Conservation (phyloP, 1,140 invertebrate genomes). For the Drosophila triauraria region DNA sequence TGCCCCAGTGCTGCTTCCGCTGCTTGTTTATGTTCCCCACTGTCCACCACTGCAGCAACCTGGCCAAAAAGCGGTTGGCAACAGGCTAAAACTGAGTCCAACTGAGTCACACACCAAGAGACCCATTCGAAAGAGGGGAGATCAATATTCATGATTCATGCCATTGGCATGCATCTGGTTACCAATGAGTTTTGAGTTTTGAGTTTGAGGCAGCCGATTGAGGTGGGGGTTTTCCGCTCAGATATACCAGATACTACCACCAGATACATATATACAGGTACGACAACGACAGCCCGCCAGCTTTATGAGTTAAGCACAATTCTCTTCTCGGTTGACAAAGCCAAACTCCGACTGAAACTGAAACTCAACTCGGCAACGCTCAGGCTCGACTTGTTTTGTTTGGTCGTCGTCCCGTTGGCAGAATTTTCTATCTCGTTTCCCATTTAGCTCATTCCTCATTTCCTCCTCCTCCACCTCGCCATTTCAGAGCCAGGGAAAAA, state of each 20-base stretch:
- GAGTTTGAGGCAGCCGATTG: not conserved
- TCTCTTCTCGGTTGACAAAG: slow-evolving; percentile 25
- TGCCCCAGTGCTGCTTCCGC: slow-evolving; percentile 22
- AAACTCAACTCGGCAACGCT: slow-evolving; percentile 1
- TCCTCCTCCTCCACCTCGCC: slow-evolving; percentile 3
- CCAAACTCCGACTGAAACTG: slow-evolving; percentile 20
- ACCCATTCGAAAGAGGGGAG: slow-evolving; percentile 34
- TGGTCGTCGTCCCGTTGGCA: slow-evolving; percentile 5
- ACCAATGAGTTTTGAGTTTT: slow-evolving; percentile 38
- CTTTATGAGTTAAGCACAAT: slow-evolving; percentile 46
- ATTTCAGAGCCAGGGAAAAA: slow-evolving; percentile 1
- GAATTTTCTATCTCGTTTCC: slow-evolving; percentile 28
- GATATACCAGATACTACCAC: slow-evolving; percentile 2
- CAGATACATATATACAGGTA: slow-evolving; percentile 16
- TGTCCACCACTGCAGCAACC: not conserved
- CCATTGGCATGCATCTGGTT: slow-evolving; percentile 62
- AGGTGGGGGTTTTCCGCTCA: not conserved
- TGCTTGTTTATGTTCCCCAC: slow-evolving; percentile 36
- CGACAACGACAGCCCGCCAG: slow-evolving; percentile 8
- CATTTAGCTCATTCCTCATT: slow-evolving; percentile 31
- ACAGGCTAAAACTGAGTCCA: slow-evolving; percentile 18
- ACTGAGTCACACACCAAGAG: slow-evolving; percentile 44
- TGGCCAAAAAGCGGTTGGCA: slow-evolving; percentile 47
- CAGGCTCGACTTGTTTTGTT: slow-evolving; percentile 13
- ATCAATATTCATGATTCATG: slow-evolving; percentile 71